Base-by-base conservation (phyloP, 2,888 invertebrate genomes). In the Volucella inanis region DNA sequence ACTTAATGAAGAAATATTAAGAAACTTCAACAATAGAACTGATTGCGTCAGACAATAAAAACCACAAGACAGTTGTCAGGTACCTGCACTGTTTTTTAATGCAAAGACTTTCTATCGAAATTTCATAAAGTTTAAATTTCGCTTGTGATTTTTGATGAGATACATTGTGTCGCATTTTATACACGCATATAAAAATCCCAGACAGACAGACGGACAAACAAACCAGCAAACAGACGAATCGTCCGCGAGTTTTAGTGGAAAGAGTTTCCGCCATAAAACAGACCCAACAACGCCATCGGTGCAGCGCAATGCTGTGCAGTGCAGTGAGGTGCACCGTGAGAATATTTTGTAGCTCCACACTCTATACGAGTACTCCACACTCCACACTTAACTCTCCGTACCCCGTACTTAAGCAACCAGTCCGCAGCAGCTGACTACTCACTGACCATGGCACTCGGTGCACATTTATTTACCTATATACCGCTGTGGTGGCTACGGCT, bases 361-460 rank as follows among this genome's bases (percentile, higher is more conserved):
- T 85, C 72, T 72, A 31, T 31, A 31, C 31, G 31, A 31, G 31
- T 31, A 31, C 31, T 31, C 31, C 31, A 70, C 70, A 67, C 77
- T 85, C 76, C 72, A 85, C 85, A 85, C 31, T 31, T 31, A 31
- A 6, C 31, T 31, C 31, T 31, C 31, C 31, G 6, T 31, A 31
- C 6, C 31, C 4, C 31, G 31, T 31, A 31, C 31, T 31, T 31
- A 31, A 31, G 31, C 6, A 80, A 62, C 71, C 59, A 67, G 71
- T 68, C 61, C 67, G 54, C 75, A 84, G 84, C 85, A 85, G 85
- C 85, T 85, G 85, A 85, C 85, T 80, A 80, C 85, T 85, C 81
- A 85, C 81, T 85, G 85, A 85, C 85, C 85, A 85, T 85, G 85
- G 85, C 81, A 81, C 85, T 85, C 76, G 72, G 81, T 81, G 76